phyloP scores from a whole-genome alignment of 2,113 vertebrate species.

The Myotis lucifugus region DNA sequence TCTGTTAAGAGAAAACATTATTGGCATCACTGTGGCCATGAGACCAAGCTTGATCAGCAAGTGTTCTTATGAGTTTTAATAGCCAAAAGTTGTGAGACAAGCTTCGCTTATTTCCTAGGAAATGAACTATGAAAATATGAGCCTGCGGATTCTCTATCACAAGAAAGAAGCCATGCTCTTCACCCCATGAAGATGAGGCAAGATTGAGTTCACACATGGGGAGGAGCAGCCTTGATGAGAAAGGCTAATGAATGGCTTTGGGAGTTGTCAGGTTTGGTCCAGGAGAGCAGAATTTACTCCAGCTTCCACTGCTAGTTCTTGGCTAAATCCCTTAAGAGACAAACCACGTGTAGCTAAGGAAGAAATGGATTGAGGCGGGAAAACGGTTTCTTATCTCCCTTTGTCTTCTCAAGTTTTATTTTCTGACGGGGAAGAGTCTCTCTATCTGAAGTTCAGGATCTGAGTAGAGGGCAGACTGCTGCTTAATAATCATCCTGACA shows the following conservation, averaged over 20 bases:
- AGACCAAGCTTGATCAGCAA: background rate
- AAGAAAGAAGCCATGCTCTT: background rate
- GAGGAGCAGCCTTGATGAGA: background rate
- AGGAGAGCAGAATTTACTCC: background rate
- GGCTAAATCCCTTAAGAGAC: background rate
- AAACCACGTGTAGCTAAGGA: background rate
- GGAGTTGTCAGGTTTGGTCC: background rate
- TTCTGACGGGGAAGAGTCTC: background rate
- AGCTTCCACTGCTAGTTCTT: background rate
- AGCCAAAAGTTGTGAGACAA: background rate
- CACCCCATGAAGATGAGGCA: background rate
- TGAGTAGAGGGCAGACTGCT: background rate
- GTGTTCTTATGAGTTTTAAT: background rate
- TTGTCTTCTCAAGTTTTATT: background rate
- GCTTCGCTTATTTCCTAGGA: background rate
- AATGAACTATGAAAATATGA: background rate
- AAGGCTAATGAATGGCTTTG: background rate
- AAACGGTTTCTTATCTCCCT: background rate
- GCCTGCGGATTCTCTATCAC: background rate
- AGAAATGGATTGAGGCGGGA: background rate
- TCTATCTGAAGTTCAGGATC: background rate
- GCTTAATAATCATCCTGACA: background rate
- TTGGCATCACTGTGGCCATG: background rate
- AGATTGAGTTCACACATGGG: background rate
- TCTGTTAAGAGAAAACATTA: background rate